phyloP scores from a whole-genome alignment of 2,797 vertebrate species.

The Buceros bicornis region DNA sequence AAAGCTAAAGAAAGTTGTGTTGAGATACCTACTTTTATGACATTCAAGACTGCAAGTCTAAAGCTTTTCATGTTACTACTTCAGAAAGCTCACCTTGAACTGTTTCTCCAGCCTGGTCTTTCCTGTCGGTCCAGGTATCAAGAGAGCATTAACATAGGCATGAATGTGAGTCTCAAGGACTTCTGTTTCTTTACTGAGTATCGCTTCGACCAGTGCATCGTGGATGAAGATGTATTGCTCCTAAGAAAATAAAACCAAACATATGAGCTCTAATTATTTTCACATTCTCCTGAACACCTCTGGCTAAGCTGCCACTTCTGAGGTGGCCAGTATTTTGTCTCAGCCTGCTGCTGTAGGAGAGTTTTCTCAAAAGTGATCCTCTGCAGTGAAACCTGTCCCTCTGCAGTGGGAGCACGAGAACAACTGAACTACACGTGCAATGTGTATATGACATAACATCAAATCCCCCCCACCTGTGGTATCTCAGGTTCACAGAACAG shows the following conservation, averaged over 20 bases:
- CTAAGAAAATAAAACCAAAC: slow-evolving; percentile 75
- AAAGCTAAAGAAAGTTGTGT: neutral
- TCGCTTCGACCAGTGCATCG: slow-evolving; percentile 91
- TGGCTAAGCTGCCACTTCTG: neutral
- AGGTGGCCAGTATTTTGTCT: neutral
- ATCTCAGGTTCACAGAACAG: neutral
- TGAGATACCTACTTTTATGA: neutral
- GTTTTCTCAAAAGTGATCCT: neutral
- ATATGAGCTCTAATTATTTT: neutral
- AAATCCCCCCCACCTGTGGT: neutral
- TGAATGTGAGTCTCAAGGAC: slow-evolving; percentile 87
- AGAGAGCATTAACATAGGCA: slow-evolving; percentile 90
- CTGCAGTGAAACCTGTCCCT: neutral
- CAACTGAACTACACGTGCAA: neutral
- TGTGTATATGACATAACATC: neutral
- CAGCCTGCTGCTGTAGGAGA: neutral
- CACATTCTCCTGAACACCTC: neutral
- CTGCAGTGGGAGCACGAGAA: neutral
- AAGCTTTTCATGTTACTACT: neutral
- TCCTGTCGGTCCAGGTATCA: slow-evolving; percentile 88
- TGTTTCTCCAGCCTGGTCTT: slow-evolving; percentile 90
- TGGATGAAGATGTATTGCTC: slow-evolving; percentile 97
- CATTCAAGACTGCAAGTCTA: neutral
- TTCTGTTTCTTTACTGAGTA: slow-evolving; percentile 91
- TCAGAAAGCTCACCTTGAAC: slow-evolving; percentile 87